A percentile compares a stretch with the other conserved stretches of the same genome.
phyloP scores from a whole-genome alignment of 2,113 vertebrate genomes.

The Fulica atra region DNA sequence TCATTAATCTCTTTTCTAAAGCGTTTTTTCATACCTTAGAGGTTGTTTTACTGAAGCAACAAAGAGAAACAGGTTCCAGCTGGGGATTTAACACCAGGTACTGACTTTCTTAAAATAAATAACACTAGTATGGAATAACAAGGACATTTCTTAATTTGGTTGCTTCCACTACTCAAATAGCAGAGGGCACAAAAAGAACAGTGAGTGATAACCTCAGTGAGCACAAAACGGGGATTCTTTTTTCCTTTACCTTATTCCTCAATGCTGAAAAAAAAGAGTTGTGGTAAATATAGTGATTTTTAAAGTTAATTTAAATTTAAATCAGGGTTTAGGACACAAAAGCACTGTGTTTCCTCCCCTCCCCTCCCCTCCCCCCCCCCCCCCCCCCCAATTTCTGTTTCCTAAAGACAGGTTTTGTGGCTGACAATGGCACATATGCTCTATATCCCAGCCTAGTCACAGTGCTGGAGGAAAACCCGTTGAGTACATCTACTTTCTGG shows the following conservation, averaged over 20 bases:
- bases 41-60: not conserved
- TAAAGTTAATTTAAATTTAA: not conserved
- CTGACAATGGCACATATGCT: not conserved
- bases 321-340: not conserved
- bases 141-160: not conserved
- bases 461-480: not conserved
- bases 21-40: not conserved
- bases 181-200: not conserved
- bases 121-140: not conserved
- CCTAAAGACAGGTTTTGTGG: not conserved
- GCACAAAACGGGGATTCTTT: not conserved
- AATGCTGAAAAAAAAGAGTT: not conserved
- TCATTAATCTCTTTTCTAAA: not conserved
- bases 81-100: not conserved
- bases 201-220: not conserved
- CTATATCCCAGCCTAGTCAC: not conserved
- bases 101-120: not conserved
- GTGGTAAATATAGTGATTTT: not conserved
- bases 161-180: not conserved
- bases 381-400: not conserved
- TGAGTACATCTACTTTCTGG: not conserved
- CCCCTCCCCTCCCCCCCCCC: too few relatives aligned
- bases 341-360: too few relatives aligned
- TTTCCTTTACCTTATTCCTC: not conserved
- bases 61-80: not conserved